These are phyloP conservation scores for Piliocolobus tephrosceles DNA, from an alignment of 2,113 vertebrate genomes.

Conservation along the genomic window DNA sequence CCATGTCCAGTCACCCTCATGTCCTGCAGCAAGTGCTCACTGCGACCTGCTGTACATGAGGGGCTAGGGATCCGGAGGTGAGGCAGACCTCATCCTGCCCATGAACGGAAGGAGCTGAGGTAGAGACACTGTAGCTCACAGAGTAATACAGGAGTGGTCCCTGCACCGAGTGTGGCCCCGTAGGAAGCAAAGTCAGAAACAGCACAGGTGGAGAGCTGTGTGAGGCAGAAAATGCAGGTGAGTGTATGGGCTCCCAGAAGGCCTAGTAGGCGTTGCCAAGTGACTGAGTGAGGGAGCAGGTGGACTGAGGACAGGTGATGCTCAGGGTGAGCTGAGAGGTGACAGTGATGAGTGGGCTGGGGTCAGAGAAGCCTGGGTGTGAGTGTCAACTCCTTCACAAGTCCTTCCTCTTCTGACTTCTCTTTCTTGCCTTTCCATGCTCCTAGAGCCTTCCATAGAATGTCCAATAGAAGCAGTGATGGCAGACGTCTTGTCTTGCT, in stretches of 20 bases:
- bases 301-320: not conserved
- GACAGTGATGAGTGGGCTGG: too few relatives aligned
- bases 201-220: not conserved
- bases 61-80: not conserved
- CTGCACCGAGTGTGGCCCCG: accelerated
- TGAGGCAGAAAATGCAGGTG: not conserved
- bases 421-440: not conserved
- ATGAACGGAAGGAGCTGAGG: not conserved
- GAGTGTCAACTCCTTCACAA: not conserved
- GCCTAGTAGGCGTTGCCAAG: not conserved
- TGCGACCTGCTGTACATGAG: not conserved
- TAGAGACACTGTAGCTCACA: not conserved
- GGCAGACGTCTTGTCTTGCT: not conserved
- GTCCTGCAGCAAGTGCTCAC: accelerated
- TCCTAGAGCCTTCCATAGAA: not conserved
- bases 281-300: not conserved
- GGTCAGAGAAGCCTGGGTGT: not conserved
- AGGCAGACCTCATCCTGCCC: not conserved
- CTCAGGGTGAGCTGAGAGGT: not conserved
- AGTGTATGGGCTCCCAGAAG: not conserved
- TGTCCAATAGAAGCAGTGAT: too few relatives aligned
- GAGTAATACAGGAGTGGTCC: not conserved
- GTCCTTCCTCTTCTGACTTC: not conserved
- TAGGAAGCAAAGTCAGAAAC: not conserved
- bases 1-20: too few relatives aligned